Evolutionary conservation across 2,113 vertebrate genomes (phyloP).

Genomic region (Micromys minutus): DNA sequence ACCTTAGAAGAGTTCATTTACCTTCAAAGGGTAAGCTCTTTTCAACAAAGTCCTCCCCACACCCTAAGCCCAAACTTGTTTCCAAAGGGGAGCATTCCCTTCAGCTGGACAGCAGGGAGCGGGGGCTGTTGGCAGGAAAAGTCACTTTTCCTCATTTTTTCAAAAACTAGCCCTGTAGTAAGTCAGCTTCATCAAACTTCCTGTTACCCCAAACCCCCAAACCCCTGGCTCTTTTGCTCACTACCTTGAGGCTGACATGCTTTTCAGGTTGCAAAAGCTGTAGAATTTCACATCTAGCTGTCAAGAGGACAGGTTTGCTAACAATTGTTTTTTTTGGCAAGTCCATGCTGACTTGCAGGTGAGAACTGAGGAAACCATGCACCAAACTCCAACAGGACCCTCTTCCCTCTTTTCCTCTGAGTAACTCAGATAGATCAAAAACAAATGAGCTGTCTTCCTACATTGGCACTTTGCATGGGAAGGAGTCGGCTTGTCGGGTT

Average conservation of each 20-base stretch:
- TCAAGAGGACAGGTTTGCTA: not conserved
- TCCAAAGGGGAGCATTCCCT: constrained; percentile 77
- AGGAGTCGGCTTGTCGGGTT: constrained; percentile 20
- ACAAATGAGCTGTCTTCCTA: not conserved
- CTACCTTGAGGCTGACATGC: constrained; percentile 16
- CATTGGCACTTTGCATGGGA: not conserved
- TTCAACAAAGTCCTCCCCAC: constrained; percentile 52
- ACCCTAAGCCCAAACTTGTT: constrained; percentile 61
- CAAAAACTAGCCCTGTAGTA: constrained; percentile 46
- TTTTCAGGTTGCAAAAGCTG: constrained; percentile 37
- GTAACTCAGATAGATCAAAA: not conserved
- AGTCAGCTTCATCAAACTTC: constrained; percentile 46
- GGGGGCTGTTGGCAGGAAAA: not conserved
- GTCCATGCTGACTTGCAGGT: constrained; percentile 23
- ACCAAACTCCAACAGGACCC: not conserved
- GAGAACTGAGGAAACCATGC: constrained; percentile 48
- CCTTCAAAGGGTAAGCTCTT: constrained; percentile 69
- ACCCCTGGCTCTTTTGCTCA: constrained; percentile 46
- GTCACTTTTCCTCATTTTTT: constrained; percentile 59
- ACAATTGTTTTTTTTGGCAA: constrained; percentile 46
- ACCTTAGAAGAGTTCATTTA: constrained; percentile 74
- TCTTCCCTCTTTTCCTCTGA: not conserved
- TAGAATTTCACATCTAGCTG: constrained; percentile 53
- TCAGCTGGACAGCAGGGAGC: constrained; percentile 44
- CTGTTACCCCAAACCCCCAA: not conserved